These are phyloP conservation scores for Globicephala melas DNA, from an alignment of 2,113 vertebrate species.

Conservation along the genomic window DNA sequence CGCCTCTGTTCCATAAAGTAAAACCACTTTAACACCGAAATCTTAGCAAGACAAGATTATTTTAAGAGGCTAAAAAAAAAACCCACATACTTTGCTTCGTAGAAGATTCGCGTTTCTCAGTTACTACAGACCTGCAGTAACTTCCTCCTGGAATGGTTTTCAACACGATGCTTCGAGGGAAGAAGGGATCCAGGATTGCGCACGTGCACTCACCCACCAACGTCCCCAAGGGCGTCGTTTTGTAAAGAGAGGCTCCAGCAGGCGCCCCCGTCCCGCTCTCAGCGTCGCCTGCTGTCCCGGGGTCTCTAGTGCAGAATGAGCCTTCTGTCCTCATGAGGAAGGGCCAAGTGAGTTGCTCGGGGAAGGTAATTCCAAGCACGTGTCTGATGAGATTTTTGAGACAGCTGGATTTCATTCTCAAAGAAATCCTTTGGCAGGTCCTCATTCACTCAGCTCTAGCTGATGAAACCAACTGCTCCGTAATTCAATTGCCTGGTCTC, in stretches of 20 bases:
- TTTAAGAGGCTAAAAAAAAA: neutral
- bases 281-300: rapidly evolving
- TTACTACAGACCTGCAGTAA: neutral
- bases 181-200: neutral
- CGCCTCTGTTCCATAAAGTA: neutral
- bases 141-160: no score
- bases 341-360: rapidly evolving
- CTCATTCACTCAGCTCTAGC: neutral
- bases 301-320: neutral
- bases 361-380: neutral
- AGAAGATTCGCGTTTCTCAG: rapidly evolving
- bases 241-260: rapidly evolving
- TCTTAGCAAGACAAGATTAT: neutral
- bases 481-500: rapidly evolving
- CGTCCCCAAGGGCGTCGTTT: rapidly evolving
- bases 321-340: neutral
- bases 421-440: neutral
- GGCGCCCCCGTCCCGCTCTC: no score
- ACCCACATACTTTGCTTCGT: rapidly evolving
- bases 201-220: rapidly evolving
- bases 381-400: neutral
- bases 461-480: neutral
- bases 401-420: neutral
- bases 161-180: neutral
- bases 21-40: neutral